These are phyloP conservation scores for Zelleria hepariella DNA, from an alignment of 2,888 invertebrate genomes.

Conservation along the genomic window DNA sequence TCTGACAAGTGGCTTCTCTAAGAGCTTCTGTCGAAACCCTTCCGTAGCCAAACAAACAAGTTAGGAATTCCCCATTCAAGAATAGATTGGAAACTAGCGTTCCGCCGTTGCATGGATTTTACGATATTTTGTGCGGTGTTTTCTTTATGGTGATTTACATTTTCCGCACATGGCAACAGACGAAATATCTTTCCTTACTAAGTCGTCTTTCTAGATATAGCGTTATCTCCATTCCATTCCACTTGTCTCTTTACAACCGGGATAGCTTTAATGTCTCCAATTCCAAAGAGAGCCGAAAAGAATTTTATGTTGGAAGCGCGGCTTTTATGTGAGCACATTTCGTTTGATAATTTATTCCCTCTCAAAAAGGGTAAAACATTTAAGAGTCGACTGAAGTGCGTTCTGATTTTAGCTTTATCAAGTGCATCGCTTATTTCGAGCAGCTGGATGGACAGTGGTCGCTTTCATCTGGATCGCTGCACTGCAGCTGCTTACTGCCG, in stretches of 20 bases:
- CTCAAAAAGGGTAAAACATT: background rate
- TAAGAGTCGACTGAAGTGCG: background rate
- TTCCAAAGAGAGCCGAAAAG: background rate
- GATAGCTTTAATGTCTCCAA: conserved; percentile 1
- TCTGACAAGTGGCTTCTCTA: background rate
- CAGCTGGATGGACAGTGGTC: conserved; percentile 27
- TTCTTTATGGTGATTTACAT: background rate
- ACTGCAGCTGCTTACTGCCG: conserved; percentile 41
- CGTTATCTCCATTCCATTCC: conserved; percentile 2
- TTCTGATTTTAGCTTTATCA: background rate
- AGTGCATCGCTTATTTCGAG: background rate
- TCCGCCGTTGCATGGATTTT: background rate
- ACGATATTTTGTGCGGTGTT: background rate
- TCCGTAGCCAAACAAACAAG: background rate
- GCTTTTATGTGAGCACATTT: background rate
- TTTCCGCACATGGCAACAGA: background rate
- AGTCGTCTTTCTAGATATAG: background rate
- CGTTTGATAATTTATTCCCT: background rate
- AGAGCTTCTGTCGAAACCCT: background rate
- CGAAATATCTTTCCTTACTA: background rate
- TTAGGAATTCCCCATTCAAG: background rate
- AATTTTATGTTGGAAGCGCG: background rate
- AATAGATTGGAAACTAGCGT: background rate
- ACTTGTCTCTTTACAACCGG: background rate
- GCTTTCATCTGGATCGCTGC: conserved; percentile 39